Conservation (phyloP, 2,797 vertebrate genomes). For the Hafferia zeledoni region DNA sequence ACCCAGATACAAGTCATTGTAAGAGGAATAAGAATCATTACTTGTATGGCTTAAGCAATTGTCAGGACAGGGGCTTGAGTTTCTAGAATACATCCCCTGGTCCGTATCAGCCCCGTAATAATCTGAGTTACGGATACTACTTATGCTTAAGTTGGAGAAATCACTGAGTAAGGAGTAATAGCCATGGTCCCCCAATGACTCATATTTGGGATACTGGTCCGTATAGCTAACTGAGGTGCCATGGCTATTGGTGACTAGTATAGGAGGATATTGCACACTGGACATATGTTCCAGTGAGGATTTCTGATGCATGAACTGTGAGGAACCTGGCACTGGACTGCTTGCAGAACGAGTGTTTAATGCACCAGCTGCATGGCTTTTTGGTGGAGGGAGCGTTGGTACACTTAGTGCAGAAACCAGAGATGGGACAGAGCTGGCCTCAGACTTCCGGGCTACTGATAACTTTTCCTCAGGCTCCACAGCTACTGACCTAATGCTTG, state of each 20-base stretch:
- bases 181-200: constrained; percentile 93
- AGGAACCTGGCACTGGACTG: constrained; percentile 95
- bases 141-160: constrained; percentile 94
- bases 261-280: constrained; percentile 97
- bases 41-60: constrained; percentile 93
- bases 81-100: constrained; percentile 87
- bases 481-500: constrained; percentile 93
- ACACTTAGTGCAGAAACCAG: constrained; percentile 97
- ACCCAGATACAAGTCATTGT: constrained; percentile 91
- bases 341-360: constrained; percentile 97
- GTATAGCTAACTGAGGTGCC: constrained; percentile 91
- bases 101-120: constrained; percentile 94
- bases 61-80: constrained; percentile 90
- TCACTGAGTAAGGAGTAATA: constrained; percentile 97
- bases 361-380: constrained; percentile 95
- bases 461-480: constrained; percentile 92
- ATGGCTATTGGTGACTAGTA: constrained; percentile 97
- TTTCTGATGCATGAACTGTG: constrained; percentile 93
- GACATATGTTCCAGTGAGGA: constrained; percentile 93
- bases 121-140: constrained; percentile 91
- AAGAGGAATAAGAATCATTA: constrained; percentile 95
- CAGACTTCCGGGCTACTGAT: constrained; percentile 87
- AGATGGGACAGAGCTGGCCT: constrained; percentile 95
- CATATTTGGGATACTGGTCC: constrained; percentile 95
- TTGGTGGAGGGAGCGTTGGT: constrained; percentile 92